A percentile compares a stretch with the other conserved stretches of the same genome.
Conservation (phyloP, 2,888 invertebrate genomes). For the Lochmaea crataegi region DNA sequence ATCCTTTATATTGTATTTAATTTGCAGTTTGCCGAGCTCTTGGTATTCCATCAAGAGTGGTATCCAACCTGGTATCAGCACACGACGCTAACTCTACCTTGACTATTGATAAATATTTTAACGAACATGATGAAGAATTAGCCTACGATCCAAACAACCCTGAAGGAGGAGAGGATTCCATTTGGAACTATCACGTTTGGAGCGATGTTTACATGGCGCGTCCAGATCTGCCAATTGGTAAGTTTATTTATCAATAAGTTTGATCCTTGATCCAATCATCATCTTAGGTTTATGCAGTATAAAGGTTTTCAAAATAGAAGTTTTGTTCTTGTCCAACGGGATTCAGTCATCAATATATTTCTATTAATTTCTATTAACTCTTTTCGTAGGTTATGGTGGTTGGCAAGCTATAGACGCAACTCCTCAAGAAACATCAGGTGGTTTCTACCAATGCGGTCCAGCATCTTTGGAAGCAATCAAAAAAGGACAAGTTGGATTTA, state of each 20-base stretch:
- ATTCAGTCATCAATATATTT: not conserved
- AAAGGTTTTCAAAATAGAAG: no score
- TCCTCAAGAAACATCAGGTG: conserved; percentile 82
- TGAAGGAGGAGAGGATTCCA: conserved; percentile 77
- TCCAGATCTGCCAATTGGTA: conserved; percentile 77
- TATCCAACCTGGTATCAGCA: conserved; percentile 86
- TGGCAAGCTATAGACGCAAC: conserved; percentile 92
- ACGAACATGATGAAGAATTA: conserved; percentile 73
- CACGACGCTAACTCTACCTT: conserved; percentile 85
- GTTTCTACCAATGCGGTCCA: conserved; percentile 82
- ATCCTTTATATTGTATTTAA: conserved; percentile 7
- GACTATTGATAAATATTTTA: conserved; percentile 84
- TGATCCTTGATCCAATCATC: no score
- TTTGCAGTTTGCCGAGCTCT: conserved; percentile 79
- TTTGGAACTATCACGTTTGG: conserved; percentile 93
- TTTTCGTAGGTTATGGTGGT: conserved; percentile 77
- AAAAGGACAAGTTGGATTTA: conserved; percentile 79
- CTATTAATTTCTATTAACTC: conserved; percentile 6
- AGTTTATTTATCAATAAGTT: not conserved
- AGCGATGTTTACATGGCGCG: conserved; percentile 89
- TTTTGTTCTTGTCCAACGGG: no score
- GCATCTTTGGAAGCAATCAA: conserved; percentile 82
- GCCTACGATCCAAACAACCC: conserved; percentile 76
- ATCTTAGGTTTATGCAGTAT: no score
- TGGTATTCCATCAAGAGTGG: conserved; percentile 83